These are phyloP conservation scores for Corythaixoides concolor DNA, from an alignment of 2,113 vertebrate species.

Conservation along the genomic window DNA sequence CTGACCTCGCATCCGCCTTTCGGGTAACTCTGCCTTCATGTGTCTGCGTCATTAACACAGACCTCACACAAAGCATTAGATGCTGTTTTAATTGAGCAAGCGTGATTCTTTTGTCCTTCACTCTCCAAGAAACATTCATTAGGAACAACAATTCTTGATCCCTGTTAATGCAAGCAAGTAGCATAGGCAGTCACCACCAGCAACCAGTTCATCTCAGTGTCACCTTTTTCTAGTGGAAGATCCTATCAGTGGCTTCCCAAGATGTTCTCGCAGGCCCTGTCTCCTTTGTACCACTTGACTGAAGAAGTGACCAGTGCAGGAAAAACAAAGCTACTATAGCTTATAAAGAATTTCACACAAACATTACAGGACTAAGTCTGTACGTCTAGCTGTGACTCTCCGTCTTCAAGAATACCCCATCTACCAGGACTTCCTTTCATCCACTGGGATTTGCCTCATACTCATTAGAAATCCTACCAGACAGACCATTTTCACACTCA, in stretches of 20 bases:
- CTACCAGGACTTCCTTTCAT: background rate
- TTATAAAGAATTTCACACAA: background rate
- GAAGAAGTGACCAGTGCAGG: background rate
- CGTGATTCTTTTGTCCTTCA: background rate
- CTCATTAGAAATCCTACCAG: background rate
- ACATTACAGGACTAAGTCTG: background rate
- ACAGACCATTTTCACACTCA: background rate
- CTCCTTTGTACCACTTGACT: background rate
- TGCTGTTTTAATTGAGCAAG: background rate
- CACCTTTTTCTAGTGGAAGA: conserved; percentile 27
- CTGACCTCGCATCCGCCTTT: background rate
- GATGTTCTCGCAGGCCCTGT: background rate
- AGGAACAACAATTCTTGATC: background rate
- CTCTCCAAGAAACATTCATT: background rate
- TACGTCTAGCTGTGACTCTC: background rate
- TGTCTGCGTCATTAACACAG: background rate
- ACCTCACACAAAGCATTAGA: background rate
- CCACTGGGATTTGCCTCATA: background rate
- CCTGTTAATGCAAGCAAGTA: background rate
- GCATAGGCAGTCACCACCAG: background rate
- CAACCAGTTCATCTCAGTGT: background rate
- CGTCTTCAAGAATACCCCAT: background rate
- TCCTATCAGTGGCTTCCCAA: conserved; percentile 27
- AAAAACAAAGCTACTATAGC: background rate
- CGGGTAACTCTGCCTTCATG: background rate